Conservation (phyloP, 2,113 vertebrate genomes). For the Sitta europaea region DNA sequence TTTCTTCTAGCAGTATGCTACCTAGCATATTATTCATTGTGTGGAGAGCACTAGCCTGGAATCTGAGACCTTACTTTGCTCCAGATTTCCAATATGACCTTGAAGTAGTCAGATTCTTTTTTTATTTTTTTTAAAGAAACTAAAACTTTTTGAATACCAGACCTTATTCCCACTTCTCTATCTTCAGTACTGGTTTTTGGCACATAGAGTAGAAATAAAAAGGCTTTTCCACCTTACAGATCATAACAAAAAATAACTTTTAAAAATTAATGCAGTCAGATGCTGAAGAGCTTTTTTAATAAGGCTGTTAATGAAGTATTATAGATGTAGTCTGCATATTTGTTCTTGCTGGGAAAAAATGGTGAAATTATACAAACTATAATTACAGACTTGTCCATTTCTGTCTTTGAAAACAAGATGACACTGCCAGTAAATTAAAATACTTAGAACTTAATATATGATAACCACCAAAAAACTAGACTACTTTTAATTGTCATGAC, state of each 20-base stretch:
- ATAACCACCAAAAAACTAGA: not conserved
- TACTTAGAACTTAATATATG: not conserved
- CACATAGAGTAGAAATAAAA: not conserved
- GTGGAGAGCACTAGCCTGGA: not conserved
- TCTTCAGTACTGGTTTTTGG: not conserved
- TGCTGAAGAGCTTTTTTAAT: not conserved
- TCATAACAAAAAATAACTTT: not conserved
- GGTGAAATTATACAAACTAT: not conserved
- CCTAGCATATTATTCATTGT: not conserved
- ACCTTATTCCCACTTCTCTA: not conserved
- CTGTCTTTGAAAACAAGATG: constrained; percentile 1
- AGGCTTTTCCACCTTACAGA: not conserved
- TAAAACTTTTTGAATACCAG: not conserved
- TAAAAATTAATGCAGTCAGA: not conserved
- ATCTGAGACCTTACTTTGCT: not conserved
- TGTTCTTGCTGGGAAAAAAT: not conserved
- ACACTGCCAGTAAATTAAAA: not conserved
- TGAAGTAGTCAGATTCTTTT: not conserved
- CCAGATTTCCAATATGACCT: not conserved
- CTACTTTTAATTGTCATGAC: not conserved
- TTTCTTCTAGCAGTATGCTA: not conserved
- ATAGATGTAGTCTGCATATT: not conserved
- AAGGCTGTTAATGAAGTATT: not conserved
- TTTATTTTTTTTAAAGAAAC: not conserved
- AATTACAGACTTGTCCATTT: not conserved